These are phyloP conservation scores for Masnerella sp. DNA, from an alignment of 2,888 invertebrate species.

Conservation along the genomic window DNA sequence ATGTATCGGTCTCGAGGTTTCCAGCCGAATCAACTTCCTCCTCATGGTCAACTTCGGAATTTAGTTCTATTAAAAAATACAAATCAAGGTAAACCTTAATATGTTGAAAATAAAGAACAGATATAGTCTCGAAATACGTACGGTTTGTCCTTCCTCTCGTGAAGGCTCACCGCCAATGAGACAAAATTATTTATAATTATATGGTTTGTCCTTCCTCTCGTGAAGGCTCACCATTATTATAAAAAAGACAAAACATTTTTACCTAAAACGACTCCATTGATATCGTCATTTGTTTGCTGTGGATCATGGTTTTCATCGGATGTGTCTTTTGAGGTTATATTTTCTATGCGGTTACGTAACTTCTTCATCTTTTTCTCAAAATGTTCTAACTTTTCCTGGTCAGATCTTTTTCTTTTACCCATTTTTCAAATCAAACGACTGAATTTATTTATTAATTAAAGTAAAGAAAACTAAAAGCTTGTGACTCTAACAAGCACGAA, in stretches of 20 bases:
- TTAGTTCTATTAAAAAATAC: too few relatives aligned
- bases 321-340: not conserved
- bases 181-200: too few relatives aligned
- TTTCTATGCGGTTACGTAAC: not conserved
- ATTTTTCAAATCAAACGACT: not conserved
- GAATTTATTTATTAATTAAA: not conserved
- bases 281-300: not conserved
- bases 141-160: constrained; percentile 2
- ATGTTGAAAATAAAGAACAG: too few relatives aligned
- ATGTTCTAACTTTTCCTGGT: not conserved
- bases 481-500: not conserved
- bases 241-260: too few relatives aligned
- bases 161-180: not conserved
- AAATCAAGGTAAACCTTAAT: too few relatives aligned
- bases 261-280: not conserved
- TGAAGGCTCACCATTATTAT: too few relatives aligned
- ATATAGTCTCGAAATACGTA: too few relatives aligned
- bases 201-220: too few relatives aligned
- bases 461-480: not conserved
- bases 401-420: not conserved
- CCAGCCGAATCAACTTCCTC: too few relatives aligned
- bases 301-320: too few relatives aligned
- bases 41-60: too few relatives aligned
- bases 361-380: not conserved
- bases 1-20: too few relatives aligned